Evolutionary conservation across 2,888 invertebrate genomes (phyloP).

Genomic region (Nomada lathburiana): DNA sequence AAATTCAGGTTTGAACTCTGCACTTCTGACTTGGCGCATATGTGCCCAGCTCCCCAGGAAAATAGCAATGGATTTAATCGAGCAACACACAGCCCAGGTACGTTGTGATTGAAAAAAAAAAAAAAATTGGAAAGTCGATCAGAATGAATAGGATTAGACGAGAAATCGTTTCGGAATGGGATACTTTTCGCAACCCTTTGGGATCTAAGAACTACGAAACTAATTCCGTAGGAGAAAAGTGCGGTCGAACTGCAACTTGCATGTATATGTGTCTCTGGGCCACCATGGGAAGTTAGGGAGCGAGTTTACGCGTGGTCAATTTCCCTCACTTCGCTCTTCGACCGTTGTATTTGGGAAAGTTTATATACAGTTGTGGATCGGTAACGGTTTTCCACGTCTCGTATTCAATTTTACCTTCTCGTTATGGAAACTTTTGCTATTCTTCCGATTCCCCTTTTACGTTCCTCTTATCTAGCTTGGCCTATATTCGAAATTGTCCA

Average conservation of each 20-base stretch:
- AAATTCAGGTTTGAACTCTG: background rate
- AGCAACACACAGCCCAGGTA: background rate
- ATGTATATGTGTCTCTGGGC: conserved; percentile 12
- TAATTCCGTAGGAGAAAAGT: conserved; percentile 12
- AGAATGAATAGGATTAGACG: conserved; percentile 3
- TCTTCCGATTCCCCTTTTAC: background rate
- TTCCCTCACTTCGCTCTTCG: background rate
- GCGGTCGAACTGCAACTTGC: conserved; percentile 32
- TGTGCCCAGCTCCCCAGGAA: background rate
- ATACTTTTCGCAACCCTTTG: conserved; percentile 27
- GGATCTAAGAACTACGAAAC: conserved; percentile 1
- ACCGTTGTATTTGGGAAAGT: conserved; percentile 7
- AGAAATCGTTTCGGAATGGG: conserved; percentile 18
- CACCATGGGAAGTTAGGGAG: conserved; percentile 22
- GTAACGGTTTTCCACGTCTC: background rate
- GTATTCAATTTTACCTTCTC: conserved; percentile 25
- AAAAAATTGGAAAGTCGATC: background rate
- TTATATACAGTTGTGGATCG: background rate
- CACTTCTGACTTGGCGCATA: background rate
- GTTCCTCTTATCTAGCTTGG: background rate
- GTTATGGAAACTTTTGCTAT: conserved; percentile 8
- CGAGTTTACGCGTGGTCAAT: conserved; percentile 43
- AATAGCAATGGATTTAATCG: background rate
- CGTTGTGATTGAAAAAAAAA: conserved; percentile 15
- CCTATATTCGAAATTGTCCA: too few species aligned